Evolutionary conservation across 2,113 vertebrate genomes (phyloP).

Genomic region (Narcine bancroftii): DNA sequence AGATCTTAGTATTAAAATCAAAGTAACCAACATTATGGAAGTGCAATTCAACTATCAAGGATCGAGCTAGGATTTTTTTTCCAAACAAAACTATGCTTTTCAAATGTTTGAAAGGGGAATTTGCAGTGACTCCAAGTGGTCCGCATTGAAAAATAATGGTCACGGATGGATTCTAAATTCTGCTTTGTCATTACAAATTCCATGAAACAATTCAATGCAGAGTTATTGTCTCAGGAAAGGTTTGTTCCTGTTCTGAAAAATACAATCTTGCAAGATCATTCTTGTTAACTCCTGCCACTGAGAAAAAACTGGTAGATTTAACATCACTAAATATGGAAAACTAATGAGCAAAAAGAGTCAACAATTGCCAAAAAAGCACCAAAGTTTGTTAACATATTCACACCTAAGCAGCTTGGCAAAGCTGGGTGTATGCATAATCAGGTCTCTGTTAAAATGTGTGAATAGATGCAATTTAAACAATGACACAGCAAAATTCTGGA

Average conservation of each 20-base stretch:
- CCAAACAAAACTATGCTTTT: not conserved
- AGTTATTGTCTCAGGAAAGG: not conserved
- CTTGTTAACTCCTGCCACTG: not conserved
- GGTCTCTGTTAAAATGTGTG: constrained; percentile 9
- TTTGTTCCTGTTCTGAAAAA: not conserved
- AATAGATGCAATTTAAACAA: constrained; percentile 37
- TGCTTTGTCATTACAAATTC: not conserved
- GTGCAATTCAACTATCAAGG: not conserved
- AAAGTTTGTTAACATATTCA: not conserved
- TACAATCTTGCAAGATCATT: not conserved
- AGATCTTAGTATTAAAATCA: not conserved
- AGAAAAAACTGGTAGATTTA: not conserved
- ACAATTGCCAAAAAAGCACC: not conserved
- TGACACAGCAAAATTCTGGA: constrained; percentile 40
- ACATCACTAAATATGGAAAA: not conserved
- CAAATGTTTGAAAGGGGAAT: not conserved
- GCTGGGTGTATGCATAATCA: constrained; percentile 3
- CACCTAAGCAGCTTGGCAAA: not conserved
- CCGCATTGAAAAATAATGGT: not conserved
- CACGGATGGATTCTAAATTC: not conserved
- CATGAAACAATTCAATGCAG: not conserved
- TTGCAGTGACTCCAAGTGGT: not conserved
- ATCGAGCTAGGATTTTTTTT: not conserved
- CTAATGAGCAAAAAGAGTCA: not conserved
- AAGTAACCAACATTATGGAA: not conserved